Evolutionary conservation across 1,140 invertebrate genomes (phyloP).

Genomic region (Drosophila burlai): DNA sequence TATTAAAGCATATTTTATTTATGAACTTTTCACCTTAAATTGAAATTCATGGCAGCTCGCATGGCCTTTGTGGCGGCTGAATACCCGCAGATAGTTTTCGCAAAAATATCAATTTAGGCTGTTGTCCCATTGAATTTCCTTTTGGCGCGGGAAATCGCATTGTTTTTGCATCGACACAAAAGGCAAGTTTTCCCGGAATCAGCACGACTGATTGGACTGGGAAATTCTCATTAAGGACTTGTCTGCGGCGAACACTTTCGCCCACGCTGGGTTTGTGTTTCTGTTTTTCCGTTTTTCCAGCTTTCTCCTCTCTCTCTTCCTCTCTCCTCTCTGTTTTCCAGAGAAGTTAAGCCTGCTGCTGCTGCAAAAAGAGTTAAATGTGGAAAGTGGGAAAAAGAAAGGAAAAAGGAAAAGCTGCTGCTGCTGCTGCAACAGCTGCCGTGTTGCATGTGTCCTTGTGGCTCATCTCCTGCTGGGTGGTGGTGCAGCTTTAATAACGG

Average conservation of each 20-base stretch:
- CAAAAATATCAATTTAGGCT: slow-evolving; percentile 18
- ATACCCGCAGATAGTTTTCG: slow-evolving; percentile 10
- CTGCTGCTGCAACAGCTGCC: slow-evolving; percentile 10
- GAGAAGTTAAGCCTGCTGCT: slow-evolving; percentile 43
- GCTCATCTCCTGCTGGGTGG: slow-evolving; percentile 9
- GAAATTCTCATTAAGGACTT: slow-evolving; percentile 44
- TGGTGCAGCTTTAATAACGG: slow-evolving; percentile 65
- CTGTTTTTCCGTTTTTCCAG: neutral
- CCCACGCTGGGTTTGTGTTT: slow-evolving; percentile 5
- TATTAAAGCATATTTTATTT: neutral
- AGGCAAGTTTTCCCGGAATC: slow-evolving; percentile 26
- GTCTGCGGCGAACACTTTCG: slow-evolving; percentile 20
- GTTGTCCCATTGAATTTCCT: slow-evolving; percentile 14
- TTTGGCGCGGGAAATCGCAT: slow-evolving; percentile 12
- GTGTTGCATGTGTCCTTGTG: slow-evolving; percentile 35
- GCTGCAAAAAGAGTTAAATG: slow-evolving; percentile 5
- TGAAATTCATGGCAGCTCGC: neutral
- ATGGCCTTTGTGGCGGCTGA: neutral
- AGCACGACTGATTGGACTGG: slow-evolving; percentile 31
- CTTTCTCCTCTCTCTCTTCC: neutral
- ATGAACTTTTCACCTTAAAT: neutral
- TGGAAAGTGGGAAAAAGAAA: neutral
- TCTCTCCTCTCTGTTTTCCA: neutral
- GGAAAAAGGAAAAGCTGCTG: slow-evolving; percentile 1
- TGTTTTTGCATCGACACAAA: slow-evolving; percentile 28